phyloP scores from a whole-genome alignment of 1,140 invertebrate species.

The Euura lappo region DNA sequence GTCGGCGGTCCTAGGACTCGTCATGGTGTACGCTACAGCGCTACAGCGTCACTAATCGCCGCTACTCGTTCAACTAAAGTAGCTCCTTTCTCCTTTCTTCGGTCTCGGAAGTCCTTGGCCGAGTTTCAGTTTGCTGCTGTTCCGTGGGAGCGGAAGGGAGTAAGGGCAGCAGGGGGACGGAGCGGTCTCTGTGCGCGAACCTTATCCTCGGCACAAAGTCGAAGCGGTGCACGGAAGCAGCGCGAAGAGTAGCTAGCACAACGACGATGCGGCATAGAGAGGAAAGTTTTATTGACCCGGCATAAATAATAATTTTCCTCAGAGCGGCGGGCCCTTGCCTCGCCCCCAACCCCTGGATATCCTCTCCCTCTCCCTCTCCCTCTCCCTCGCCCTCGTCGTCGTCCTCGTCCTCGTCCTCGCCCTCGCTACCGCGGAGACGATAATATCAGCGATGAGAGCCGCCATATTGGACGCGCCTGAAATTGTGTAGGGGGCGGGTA shows the following conservation, averaged over 20 bases:
- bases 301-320: constrained; percentile 6
- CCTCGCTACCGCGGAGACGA: constrained; percentile 33
- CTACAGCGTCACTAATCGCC: neutral
- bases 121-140: neutral
- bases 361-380: no score
- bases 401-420: neutral
- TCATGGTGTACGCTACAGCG: neutral
- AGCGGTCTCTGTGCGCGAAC: neutral
- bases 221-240: neutral
- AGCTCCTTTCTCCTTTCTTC: neutral
- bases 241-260: neutral
- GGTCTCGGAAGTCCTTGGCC: neutral
- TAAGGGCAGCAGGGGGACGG: neutral
- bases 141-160: neutral
- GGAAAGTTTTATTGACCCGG: constrained; percentile 4
- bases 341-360: neutral
- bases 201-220: neutral
- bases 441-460: constrained; percentile 56
- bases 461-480: constrained; percentile 51
- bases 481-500: constrained; percentile 33
- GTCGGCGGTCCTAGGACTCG: constrained; percentile 34
- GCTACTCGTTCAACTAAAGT: constrained; percentile 2
- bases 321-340: neutral
- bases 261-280: neutral
- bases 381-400: neutral